Percentiles rank a stretch among this genome's conserved stretches.
Evolutionary conservation across 2,888 invertebrate species (phyloP).

Genomic region (Lampropteryx suffumata): DNA sequence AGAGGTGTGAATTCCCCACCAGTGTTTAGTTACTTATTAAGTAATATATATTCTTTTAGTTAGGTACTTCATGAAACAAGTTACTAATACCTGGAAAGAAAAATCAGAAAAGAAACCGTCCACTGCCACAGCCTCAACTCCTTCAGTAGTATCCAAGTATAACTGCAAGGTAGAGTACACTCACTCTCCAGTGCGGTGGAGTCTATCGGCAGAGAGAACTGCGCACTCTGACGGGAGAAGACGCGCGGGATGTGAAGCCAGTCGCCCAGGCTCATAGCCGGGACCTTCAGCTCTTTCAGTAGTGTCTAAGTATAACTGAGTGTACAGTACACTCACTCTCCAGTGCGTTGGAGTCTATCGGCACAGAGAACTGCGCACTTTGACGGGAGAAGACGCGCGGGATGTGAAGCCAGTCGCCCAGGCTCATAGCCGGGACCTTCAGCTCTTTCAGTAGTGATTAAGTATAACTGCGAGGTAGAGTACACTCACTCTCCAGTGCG

Average conservation of each 20-base stretch:
- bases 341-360: constrained; percentile 81
- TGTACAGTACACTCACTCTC: constrained; percentile 46
- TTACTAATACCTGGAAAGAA: no score
- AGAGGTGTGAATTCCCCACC: no score
- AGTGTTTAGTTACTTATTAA: no score
- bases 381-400: constrained; percentile 90
- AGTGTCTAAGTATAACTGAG: no score
- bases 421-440: constrained; percentile 67
- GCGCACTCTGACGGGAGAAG: constrained; percentile 88
- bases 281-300: no score
- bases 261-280: constrained; percentile 78
- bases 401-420: constrained; percentile 85
- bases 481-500: constrained; percentile 53
- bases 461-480: no score
- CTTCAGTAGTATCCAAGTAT: no score
- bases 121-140: no score
- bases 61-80: no score
- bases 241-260: constrained; percentile 87
- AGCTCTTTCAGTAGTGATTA: no score
- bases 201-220: constrained; percentile 90
- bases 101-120: no score
- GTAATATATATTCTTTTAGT: no score
- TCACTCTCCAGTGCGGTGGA: constrained; percentile 58
- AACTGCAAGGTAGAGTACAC: constrained; percentile 14
- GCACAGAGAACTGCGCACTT: constrained; percentile 89